Evolutionary conservation across 2,113 vertebrate genomes (phyloP).

Genomic region (Leucosticte australis): DNA sequence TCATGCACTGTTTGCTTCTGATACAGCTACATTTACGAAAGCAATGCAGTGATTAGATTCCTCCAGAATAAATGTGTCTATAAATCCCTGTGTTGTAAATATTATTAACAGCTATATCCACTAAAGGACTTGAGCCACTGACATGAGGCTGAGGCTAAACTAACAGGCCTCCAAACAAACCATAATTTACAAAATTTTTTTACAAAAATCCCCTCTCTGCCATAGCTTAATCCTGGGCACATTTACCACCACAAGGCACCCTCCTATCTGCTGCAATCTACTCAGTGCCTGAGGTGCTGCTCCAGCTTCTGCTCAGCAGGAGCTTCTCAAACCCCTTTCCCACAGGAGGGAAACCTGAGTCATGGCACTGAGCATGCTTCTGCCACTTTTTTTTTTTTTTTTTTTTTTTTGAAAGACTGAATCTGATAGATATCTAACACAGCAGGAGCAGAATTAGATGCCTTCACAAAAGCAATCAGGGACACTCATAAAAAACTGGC

Average conservation of each 20-base stretch:
- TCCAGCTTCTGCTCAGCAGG: background rate
- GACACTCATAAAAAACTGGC: background rate
- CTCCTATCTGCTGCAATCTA: background rate
- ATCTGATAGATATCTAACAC: background rate
- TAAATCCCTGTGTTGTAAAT: constrained; percentile 17
- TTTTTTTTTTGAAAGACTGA: background rate
- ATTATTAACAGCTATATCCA: background rate
- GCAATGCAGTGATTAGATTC: constrained; percentile 34
- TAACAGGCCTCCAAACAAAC: background rate
- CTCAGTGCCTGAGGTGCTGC: background rate
- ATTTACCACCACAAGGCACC: background rate
- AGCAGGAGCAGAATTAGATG: background rate
- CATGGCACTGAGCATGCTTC: background rate
- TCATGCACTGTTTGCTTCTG: constrained; percentile 45
- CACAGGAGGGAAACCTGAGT: background rate
- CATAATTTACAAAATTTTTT: background rate
- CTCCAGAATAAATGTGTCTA: constrained; percentile 27
- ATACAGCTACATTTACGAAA: constrained; percentile 20
- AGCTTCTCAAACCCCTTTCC: background rate
- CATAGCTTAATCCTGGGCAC: background rate
- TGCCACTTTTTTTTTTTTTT: background rate
- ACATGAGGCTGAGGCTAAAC: background rate
- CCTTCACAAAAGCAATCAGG: background rate
- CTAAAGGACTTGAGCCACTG: background rate
- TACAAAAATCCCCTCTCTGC: background rate